Percentiles rank a stretch among this genome's conserved stretches.
Evolutionary conservation across 2,113 vertebrate genomes (phyloP).

Genomic region (Dicentrarchus labrax): DNA sequence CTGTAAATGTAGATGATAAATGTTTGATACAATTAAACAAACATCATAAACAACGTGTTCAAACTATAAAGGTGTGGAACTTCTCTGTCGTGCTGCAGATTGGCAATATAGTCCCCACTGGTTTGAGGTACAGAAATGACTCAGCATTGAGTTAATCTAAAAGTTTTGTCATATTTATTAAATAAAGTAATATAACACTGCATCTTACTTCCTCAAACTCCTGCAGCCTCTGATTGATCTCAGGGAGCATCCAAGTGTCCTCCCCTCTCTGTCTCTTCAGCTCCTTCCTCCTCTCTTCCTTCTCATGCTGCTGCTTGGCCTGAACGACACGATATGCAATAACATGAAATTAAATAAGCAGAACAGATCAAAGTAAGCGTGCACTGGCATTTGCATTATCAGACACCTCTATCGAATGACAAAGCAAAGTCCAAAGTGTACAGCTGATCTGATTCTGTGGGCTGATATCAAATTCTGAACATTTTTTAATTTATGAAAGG

Average conservation of each 20-base stretch:
- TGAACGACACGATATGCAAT: not conserved
- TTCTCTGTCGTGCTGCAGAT: too few relatives aligned
- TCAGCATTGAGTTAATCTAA: not conserved
- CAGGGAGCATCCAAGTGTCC: constrained; percentile 83
- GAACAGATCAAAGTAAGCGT: not conserved
- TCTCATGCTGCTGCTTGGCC: constrained; percentile 76
- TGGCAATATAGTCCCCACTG: not conserved
- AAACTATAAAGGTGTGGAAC: not conserved
- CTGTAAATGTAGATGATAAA: not conserved
- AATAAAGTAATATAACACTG: too few relatives aligned
- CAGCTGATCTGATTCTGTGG: not conserved
- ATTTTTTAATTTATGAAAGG: not conserved
- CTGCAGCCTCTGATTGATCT: constrained; percentile 75
- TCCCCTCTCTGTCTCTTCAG: constrained; percentile 81
- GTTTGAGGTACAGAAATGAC: not conserved
- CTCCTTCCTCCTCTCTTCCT: constrained; percentile 74
- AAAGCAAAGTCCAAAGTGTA: not conserved
- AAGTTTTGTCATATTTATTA: too few relatives aligned
- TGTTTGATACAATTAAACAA: not conserved
- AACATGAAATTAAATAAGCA: not conserved
- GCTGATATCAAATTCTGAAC: not conserved
- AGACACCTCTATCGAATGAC: not conserved
- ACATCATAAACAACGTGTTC: not conserved
- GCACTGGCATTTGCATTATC: not conserved
- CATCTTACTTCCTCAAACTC: constrained; percentile 78